Conservation (phyloP, 2,888 invertebrate genomes). For the Buathra laborator region DNA sequence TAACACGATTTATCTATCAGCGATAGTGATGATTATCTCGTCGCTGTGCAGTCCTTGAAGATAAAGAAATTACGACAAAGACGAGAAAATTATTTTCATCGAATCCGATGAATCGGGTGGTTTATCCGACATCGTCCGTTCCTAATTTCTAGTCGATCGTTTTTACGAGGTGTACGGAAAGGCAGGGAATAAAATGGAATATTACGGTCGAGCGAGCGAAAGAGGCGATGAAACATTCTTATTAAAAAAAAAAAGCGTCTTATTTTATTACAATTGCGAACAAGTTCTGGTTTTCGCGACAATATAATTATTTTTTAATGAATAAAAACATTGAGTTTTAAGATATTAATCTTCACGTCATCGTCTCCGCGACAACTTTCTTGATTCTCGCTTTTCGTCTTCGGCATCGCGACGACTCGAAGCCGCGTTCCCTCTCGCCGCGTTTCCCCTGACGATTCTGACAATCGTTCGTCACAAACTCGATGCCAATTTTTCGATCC, state of each 20-base stretch:
- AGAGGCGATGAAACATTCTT: neutral
- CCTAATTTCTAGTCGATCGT: constrained; percentile 62
- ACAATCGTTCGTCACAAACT: constrained; percentile 76
- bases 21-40: constrained; percentile 30
- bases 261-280: constrained; percentile 43
- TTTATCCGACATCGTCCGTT: constrained; percentile 41
- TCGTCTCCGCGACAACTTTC: constrained; percentile 46
- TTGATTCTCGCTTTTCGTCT: constrained; percentile 72
- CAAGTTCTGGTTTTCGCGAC: neutral
- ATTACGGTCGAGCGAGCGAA: neutral
- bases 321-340: neutral
- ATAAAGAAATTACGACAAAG: neutral
- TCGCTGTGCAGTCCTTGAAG: constrained; percentile 44
- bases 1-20: constrained; percentile 30
- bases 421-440: constrained; percentile 37
- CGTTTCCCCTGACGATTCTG: constrained; percentile 59
- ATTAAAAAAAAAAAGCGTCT: constrained; percentile 8
- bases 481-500: constrained; percentile 74
- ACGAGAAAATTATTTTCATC: neutral
- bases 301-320: constrained; percentile 7
- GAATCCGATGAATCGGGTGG: constrained; percentile 22
- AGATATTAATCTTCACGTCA: neutral
- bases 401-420: constrained; percentile 72
- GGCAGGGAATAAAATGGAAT: constrained; percentile 43
- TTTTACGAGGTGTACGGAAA: constrained; percentile 7